Percentiles rank a stretch among this genome's conserved stretches.
These are phyloP conservation scores for Hypanus sabinus DNA, from an alignment of 2,113 vertebrate genomes.

Conservation along the genomic window DNA sequence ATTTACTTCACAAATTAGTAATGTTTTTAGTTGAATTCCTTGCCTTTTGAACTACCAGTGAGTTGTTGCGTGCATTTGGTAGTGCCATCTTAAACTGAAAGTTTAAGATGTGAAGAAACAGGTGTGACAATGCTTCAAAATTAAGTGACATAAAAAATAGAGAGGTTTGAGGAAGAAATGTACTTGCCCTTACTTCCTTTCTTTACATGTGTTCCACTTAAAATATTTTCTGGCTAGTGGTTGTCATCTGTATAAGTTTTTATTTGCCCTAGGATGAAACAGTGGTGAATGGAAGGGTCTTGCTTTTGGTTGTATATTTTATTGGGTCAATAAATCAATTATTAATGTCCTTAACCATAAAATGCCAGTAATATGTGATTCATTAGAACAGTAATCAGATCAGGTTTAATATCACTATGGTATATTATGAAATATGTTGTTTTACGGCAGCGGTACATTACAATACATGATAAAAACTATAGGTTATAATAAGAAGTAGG, in stretches of 20 bases:
- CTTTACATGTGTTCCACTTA: neutral
- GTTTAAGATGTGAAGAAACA: neutral
- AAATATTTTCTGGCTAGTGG: neutral
- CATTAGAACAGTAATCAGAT: neutral
- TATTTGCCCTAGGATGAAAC: neutral
- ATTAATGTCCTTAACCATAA: neutral
- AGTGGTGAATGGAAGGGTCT: neutral
- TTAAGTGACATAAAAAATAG: neutral
- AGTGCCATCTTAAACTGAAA: no score
- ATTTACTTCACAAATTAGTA: no score
- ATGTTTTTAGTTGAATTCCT: no score
- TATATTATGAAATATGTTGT: no score
- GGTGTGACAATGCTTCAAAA: neutral
- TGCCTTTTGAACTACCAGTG: no score
- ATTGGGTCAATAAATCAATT: neutral
- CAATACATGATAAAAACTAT: no score
- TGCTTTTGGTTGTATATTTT: neutral
- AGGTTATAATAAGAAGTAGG: no score
- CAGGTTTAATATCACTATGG: no score
- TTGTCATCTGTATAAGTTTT: neutral
- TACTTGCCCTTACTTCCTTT: neutral
- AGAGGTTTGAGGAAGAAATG: neutral
- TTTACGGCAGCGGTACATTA: no score
- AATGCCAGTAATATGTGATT: neutral
- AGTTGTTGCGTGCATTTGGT: no score